Evolutionary conservation across 2,797 vertebrate species (phyloP), one percentile per base, ranked within the genome.

Genomic region (Trematomus bernacchii): DNA sequence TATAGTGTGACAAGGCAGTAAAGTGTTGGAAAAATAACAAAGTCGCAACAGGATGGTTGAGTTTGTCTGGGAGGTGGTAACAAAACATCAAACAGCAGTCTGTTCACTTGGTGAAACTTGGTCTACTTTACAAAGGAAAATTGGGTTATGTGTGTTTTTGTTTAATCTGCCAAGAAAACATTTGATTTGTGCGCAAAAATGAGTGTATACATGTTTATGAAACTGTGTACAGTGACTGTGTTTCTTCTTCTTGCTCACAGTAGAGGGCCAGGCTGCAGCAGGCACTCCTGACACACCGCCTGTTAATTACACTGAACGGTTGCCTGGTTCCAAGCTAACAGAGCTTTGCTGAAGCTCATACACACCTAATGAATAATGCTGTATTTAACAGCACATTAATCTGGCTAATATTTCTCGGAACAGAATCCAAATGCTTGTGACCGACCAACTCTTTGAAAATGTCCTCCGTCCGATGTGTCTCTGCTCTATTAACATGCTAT

Each of bases 401-500:
- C 91, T 82, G 66, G 68, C 66, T 89, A 87, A 87, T 89, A 84
- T 86, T 88, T 90, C 77, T 88, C 58, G 42, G 73, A 85, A 85
- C 58, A 79, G 89, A 91, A 82, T 85, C 62, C 64, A 79, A 92
- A 87, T 15, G 59, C 70, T 83, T 76, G 71, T 82, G 82, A 84
- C 69, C 66, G 51, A 82, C 76, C 53, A 59, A 46, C 73, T 80
- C 61, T 87, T 77, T 87, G 82, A 88, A 90, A 89, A 86, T 78
- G 79, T 72, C 82, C 80, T 65, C 68, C 12, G 23, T 61, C 52
- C 30, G 46, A 66, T 70, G 76, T 77, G 71, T 82, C 72, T 79
- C 77, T 70, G 9, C 64, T 86, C 85, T 57, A 85, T 84, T 92
- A 86, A 91, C 85, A 92, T 89, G 86, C 77, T 91, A 93, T 93